Conservation (phyloP, 2,888 invertebrate species). For the Diaperis boleti region DNA sequence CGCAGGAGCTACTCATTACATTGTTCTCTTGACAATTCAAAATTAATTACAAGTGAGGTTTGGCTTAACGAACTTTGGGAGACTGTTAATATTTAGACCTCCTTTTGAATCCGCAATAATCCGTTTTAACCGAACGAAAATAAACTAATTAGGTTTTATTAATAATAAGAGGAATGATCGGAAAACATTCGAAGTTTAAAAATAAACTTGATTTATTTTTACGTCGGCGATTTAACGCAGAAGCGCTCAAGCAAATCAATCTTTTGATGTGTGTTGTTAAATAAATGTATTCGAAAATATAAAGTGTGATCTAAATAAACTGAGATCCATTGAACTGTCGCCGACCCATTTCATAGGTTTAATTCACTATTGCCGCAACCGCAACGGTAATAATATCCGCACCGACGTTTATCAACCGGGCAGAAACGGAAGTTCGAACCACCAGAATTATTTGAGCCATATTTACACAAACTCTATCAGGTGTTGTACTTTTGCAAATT, state of each 20-base stretch:
- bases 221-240: constrained; percentile 3
- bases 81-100: constrained; percentile 24
- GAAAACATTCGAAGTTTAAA: constrained; percentile 20
- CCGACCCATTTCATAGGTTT: constrained; percentile 19
- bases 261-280: constrained; percentile 13
- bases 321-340: constrained; percentile 24
- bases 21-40: constrained; percentile 36
- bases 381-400: constrained; percentile 19
- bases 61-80: constrained; percentile 40
- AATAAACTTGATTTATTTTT: constrained; percentile 25
- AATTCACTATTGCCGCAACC: constrained; percentile 24
- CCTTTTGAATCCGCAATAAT: constrained; percentile 2
- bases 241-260: neutral
- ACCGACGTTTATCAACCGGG: constrained; percentile 20
- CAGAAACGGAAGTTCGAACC: constrained; percentile 17
- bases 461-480: neutral
- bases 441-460: neutral
- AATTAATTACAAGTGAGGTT: constrained; percentile 38
- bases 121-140: constrained; percentile 15
- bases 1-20: constrained; percentile 28
- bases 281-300: constrained; percentile 17
- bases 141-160: constrained; percentile 29
- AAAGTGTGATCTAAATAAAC: constrained; percentile 11
- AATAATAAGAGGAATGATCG: constrained; percentile 13
- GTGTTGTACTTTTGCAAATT: neutral